Evolutionary conservation across 2,888 invertebrate species (phyloP).

Genomic region (Vesta saturnalis): DNA sequence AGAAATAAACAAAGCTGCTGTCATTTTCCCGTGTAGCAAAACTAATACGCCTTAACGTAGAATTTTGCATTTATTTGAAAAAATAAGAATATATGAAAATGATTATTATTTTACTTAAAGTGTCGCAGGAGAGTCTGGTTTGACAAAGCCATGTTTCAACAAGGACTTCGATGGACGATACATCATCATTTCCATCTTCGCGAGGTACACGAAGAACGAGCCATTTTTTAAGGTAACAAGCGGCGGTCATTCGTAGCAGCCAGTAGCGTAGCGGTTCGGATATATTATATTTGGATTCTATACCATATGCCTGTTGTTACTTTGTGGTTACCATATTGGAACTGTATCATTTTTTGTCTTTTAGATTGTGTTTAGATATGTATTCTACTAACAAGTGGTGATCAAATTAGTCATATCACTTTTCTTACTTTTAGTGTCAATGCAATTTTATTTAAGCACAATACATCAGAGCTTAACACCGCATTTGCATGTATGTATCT

Average conservation of each 20-base stretch:
- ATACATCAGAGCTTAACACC: conserved; percentile 26
- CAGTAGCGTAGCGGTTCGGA: conserved; percentile 53
- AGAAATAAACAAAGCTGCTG: conserved; percentile 41
- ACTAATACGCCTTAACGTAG: conserved; percentile 57
- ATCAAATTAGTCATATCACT: conserved; percentile 24
- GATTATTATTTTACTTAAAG: conserved; percentile 59
- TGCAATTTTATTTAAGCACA: conserved; percentile 30
- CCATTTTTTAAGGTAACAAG: conserved; percentile 53
- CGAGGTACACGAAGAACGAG: conserved; percentile 22
- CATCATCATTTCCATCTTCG: conserved; percentile 23
- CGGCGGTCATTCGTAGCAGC: conserved; percentile 50
- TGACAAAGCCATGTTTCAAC: conserved; percentile 39
- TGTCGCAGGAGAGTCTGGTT: conserved; percentile 51
- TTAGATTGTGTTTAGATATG: conserved; percentile 39
- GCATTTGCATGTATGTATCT: conserved; percentile 32
- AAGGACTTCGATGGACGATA: conserved; percentile 34
- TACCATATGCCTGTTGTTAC: conserved; percentile 36
- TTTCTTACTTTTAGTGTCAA: conserved; percentile 30
- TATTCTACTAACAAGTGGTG: conserved; percentile 35
- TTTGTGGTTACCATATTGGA: conserved; percentile 39
- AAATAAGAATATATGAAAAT: conserved; percentile 49
- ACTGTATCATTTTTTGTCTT: conserved; percentile 34
- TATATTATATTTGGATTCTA: conserved; percentile 40
- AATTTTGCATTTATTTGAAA: conserved; percentile 55
- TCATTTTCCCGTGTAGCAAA: conserved; percentile 56